Evolutionary conservation across 2,113 vertebrate genomes (phyloP).

Genomic region (Felis chaus): DNA sequence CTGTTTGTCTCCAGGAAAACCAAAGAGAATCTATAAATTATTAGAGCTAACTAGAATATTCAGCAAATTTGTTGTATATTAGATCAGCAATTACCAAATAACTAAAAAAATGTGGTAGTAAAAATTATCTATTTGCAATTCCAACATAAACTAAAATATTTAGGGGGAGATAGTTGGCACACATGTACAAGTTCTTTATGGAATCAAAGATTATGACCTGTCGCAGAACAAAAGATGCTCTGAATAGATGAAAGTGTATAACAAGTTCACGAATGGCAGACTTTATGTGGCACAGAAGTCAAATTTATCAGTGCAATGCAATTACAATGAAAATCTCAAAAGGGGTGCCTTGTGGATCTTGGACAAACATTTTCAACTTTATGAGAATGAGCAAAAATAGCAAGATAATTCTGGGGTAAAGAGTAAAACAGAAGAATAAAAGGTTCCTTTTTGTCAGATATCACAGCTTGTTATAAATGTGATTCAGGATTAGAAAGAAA

Average conservation of each 20-base stretch:
- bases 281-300: neutral
- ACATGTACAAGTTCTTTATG: neutral
- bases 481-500: neutral
- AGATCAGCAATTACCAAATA: neutral
- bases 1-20: neutral
- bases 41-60: neutral
- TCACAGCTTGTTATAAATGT: neutral
- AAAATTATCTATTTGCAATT: neutral
- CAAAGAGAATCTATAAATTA: neutral
- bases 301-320: neutral
- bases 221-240: neutral
- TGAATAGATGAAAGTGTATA: neutral
- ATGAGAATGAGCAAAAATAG: neutral
- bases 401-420: neutral
- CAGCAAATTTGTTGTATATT: neutral
- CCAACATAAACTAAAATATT: neutral
- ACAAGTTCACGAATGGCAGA: neutral
- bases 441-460: neutral
- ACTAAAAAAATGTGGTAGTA: neutral
- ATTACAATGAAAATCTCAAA: neutral
- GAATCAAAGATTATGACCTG: neutral
- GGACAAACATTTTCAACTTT: neutral
- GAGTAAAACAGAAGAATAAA: neutral
- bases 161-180: neutral
- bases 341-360: neutral